phyloP scores from a whole-genome alignment of 2,888 invertebrate genomes.

The Schrankia costaestrigalis region DNA sequence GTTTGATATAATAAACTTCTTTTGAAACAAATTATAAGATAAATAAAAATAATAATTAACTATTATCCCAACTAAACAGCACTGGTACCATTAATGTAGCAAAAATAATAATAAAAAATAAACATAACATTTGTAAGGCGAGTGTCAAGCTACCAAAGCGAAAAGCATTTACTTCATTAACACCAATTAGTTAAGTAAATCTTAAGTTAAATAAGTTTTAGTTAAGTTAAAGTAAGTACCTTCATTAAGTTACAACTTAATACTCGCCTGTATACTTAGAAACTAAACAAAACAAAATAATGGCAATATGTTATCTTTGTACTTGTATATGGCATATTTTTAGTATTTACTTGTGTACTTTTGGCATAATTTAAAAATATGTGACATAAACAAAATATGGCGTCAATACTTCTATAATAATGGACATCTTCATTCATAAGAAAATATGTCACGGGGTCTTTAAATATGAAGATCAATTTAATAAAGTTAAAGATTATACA shows the following conservation, averaged over 20 bases:
- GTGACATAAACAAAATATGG: neutral
- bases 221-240: neutral
- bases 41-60: too few species aligned
- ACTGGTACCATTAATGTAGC: constrained; percentile 11
- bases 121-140: constrained; percentile 1
- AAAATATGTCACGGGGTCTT: too few species aligned
- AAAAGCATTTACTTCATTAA: neutral
- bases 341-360: neutral
- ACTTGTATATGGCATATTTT: constrained; percentile 1
- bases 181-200: neutral
- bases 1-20: too few species aligned
- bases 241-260: constrained; percentile 10
- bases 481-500: too few species aligned
- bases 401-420: too few species aligned
- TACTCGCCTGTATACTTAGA: constrained; percentile 9
- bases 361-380: too few species aligned
- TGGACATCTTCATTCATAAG: too few species aligned
- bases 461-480: too few species aligned
- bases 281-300: neutral
- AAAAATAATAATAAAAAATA: constrained; percentile 1
- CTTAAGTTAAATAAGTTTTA: neutral
- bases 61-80: too few species aligned
- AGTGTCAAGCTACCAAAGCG: constrained; percentile 11
- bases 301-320: constrained; percentile 4
- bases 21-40: too few species aligned